phyloP scores from a whole-genome alignment of 2,797 vertebrate genomes.

The Babyrousa celebensis region DNA sequence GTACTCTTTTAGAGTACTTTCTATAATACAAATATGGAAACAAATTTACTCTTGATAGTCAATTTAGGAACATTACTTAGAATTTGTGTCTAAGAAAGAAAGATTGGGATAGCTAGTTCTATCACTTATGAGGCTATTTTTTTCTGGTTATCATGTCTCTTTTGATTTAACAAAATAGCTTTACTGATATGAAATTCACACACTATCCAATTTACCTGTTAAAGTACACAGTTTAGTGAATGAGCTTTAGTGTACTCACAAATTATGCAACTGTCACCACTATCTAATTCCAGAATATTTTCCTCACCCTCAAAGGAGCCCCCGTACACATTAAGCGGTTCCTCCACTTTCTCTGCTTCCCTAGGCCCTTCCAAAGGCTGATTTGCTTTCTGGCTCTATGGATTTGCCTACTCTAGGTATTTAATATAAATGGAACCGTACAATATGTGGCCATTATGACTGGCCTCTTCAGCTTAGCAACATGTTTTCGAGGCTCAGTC shows the following conservation, averaged over 20 bases:
- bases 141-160: not conserved
- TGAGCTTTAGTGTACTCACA: not conserved
- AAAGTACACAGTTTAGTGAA: not conserved
- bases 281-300: conserved; percentile 58
- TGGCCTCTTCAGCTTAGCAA: conserved; percentile 48
- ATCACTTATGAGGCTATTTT: conserved; percentile 68
- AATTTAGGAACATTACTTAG: conserved; percentile 76
- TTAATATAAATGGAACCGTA: conserved; percentile 50
- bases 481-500: not conserved
- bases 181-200: conserved; percentile 19
- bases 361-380: not conserved
- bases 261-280: not conserved
- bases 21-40: conserved; percentile 59
- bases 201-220: conserved; percentile 35
- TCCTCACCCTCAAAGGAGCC: conserved; percentile 4
- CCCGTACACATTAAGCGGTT: not conserved
- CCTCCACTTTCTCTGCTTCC: not conserved
- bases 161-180: conserved; percentile 15
- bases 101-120: conserved; percentile 57
- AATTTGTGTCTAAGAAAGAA: conserved; percentile 74
- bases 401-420: conserved; percentile 1
- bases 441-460: not conserved
- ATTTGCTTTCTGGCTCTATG: conserved; percentile 47
- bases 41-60: conserved; percentile 60
- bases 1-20: conserved; percentile 74